Conservation (phyloP, 1,140 invertebrate genomes). For the Drosophila lacteicornis region DNA sequence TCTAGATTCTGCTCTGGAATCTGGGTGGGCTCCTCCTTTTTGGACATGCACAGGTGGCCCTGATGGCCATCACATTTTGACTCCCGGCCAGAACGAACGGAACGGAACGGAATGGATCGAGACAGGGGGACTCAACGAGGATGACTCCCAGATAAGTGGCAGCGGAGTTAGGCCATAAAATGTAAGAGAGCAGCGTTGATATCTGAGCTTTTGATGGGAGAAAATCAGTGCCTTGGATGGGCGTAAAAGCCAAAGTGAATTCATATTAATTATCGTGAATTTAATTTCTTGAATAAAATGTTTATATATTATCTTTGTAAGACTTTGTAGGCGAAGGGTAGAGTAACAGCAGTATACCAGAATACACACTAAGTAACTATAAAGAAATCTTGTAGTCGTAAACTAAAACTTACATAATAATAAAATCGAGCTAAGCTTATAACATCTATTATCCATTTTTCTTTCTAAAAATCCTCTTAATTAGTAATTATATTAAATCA, state of each 20-base stretch:
- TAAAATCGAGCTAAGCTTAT: no score
- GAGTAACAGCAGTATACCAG: no score
- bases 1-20: background rate
- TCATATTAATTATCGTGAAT: background rate
- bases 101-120: conserved; percentile 17
- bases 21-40: conserved; percentile 27
- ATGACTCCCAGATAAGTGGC: conserved; percentile 12
- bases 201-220: conserved; percentile 4
- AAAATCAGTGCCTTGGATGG: background rate
- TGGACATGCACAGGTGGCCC: conserved; percentile 66
- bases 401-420: no score
- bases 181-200: conserved; percentile 1
- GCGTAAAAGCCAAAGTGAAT: background rate
- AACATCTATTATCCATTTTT: background rate
- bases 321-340: no score
- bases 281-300: background rate
- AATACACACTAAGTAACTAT: no score
- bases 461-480: no score
- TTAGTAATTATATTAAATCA: background rate
- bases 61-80: conserved; percentile 63
- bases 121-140: conserved; percentile 2
- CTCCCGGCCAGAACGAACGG: conserved; percentile 48
- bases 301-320: no score
- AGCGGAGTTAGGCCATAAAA: background rate
- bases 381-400: no score